phyloP scores from a whole-genome alignment of 2,113 vertebrate species.

The Caranx melampygus region DNA sequence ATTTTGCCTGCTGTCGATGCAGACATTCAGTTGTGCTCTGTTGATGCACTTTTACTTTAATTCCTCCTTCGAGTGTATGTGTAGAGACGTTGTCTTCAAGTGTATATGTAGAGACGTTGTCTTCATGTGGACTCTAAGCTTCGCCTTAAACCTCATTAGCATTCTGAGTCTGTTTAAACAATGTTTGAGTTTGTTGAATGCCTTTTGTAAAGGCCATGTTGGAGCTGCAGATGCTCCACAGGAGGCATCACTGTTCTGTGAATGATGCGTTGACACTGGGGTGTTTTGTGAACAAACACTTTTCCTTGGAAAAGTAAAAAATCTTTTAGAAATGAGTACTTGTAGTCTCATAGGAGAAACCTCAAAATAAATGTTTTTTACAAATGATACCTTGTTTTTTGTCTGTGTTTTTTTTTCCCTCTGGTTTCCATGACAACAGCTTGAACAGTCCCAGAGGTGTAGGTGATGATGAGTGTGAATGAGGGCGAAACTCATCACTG shows the following conservation, averaged over 20 bases:
- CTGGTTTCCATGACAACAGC: neutral
- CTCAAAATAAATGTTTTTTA: slow-evolving; percentile 48
- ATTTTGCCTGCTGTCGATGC: neutral
- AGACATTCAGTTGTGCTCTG: slow-evolving; percentile 6
- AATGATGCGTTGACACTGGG: slow-evolving; percentile 55
- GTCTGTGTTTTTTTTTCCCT: no score
- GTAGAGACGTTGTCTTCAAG: slow-evolving; percentile 6
- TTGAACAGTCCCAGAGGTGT: neutral
- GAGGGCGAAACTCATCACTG: no score
- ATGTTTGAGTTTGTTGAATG: neutral
- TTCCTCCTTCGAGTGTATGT: neutral
- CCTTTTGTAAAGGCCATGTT: no score
- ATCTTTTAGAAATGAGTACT: neutral
- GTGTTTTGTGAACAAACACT: slow-evolving; percentile 52
- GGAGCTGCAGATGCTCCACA: no score
- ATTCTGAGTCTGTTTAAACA: slow-evolving; percentile 14
- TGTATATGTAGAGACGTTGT: slow-evolving; percentile 17
- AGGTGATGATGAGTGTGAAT: no score
- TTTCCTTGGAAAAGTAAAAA: slow-evolving; percentile 41
- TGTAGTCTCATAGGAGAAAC: slow-evolving; percentile 22
- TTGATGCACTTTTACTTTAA: slow-evolving; percentile 12
- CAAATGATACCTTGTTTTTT: no score
- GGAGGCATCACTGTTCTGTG: neutral
- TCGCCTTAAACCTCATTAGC: slow-evolving; percentile 44
- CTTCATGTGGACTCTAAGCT: slow-evolving; percentile 2